These are phyloP conservation scores for Neoscelio sp. DNA, from an alignment of 2,888 invertebrate species.

Conservation along the genomic window DNA sequence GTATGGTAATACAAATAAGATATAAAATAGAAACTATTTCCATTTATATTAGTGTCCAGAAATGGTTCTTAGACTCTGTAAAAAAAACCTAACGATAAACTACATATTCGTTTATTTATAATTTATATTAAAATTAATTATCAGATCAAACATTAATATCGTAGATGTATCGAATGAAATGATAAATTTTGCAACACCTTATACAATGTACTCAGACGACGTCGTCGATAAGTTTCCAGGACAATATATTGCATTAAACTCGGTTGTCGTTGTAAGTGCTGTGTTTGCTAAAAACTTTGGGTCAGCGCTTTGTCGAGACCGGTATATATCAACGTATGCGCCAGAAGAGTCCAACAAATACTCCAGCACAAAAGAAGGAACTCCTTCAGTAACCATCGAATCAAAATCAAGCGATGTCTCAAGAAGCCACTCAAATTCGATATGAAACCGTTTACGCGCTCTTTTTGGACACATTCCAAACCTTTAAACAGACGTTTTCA, in stretches of 20 bases:
- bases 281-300: slow-evolving; percentile 62
- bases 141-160: no score
- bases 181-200: slow-evolving; percentile 8
- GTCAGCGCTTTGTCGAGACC: slow-evolving; percentile 44
- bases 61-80: no score
- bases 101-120: no score
- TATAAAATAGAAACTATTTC: no score
- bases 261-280: slow-evolving; percentile 35
- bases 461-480: slow-evolving; percentile 16
- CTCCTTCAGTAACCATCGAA: slow-evolving; percentile 55
- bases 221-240: not conserved
- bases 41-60: no score
- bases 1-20: no score
- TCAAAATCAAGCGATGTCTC: slow-evolving; percentile 59
- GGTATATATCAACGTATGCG: slow-evolving; percentile 30
- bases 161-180: no score
- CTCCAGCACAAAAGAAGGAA: slow-evolving; percentile 55
- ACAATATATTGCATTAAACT: slow-evolving; percentile 31
- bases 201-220: slow-evolving; percentile 8
- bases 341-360: slow-evolving; percentile 56
- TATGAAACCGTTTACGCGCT: slow-evolving; percentile 39
- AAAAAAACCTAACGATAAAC: no score
- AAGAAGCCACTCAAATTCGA: slow-evolving; percentile 49
- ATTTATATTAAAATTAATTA: no score
- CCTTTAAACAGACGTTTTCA: not conserved